phyloP scores from a whole-genome alignment of 2,888 invertebrate species.

The Erpobdella octoculata region DNA sequence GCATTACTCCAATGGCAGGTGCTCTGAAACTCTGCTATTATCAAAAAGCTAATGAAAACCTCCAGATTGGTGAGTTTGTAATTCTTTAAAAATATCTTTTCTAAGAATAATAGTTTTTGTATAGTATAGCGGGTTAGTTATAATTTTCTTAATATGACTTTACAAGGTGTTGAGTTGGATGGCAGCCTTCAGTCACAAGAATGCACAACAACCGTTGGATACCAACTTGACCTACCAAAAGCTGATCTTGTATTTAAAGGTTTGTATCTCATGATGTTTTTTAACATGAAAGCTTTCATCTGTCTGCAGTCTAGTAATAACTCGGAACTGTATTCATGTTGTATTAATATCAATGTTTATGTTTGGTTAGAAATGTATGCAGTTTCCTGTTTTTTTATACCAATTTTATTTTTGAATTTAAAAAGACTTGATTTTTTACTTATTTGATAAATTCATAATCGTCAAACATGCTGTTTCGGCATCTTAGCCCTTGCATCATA shows the following conservation, averaged over 20 bases:
- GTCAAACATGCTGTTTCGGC: not conserved
- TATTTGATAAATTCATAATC: too few species aligned
- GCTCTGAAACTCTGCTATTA: conserved; percentile 84
- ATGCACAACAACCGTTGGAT: conserved; percentile 80
- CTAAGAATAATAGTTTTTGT: not conserved
- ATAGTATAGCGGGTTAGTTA: not conserved
- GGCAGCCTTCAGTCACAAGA: conserved; percentile 83
- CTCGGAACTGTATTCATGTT: too few species aligned
- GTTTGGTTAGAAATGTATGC: too few species aligned
- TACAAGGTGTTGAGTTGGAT: conserved; percentile 89
- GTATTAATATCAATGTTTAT: too few species aligned
- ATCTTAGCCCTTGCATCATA: not conserved
- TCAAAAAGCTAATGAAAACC: conserved; percentile 83
- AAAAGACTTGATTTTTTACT: too few species aligned
- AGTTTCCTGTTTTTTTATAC: too few species aligned
- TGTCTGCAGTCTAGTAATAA: too few species aligned
- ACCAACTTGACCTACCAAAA: conserved; percentile 88
- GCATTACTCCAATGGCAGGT: conserved; percentile 58
- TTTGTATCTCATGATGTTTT: conserved; percentile 52
- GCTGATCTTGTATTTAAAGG: conserved; percentile 89
- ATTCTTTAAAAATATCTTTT: not conserved
- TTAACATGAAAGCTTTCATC: too few species aligned
- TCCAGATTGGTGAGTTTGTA: conserved; percentile 57
- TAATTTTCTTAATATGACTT: too few species aligned
- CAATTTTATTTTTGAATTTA: too few species aligned